phyloP scores from a whole-genome alignment of 2,888 invertebrate genomes.

The Salpingus planirostris region DNA sequence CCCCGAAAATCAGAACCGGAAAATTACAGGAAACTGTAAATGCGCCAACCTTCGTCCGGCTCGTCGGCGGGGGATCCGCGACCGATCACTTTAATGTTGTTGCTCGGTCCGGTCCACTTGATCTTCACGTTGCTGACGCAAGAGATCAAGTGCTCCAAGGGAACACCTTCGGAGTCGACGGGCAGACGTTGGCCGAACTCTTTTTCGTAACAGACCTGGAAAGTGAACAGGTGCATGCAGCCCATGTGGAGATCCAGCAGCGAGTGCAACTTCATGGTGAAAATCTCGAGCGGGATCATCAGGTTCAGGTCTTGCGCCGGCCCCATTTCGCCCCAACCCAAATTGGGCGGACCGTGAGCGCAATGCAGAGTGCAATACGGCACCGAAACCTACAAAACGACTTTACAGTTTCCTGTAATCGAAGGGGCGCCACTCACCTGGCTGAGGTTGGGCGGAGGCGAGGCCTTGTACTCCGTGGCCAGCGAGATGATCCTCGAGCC shows the following conservation, averaged over 20 bases:
- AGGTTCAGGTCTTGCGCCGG: slow-evolving; percentile 55
- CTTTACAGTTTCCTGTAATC: neutral
- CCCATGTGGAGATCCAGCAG: slow-evolving; percentile 69
- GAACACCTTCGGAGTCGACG: slow-evolving; percentile 66
- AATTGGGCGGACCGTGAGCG: slow-evolving; percentile 46
- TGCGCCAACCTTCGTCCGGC: slow-evolving; percentile 20
- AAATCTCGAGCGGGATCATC: slow-evolving; percentile 55
- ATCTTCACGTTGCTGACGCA: slow-evolving; percentile 62
- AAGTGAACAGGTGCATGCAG: slow-evolving; percentile 67
- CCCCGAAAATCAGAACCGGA: slow-evolving; percentile 3
- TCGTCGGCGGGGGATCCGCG: slow-evolving; percentile 22
- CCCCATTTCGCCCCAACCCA: slow-evolving; percentile 63
- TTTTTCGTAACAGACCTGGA: slow-evolving; percentile 72
- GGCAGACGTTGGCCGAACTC: slow-evolving; percentile 55
- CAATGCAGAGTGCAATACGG: slow-evolving; percentile 62
- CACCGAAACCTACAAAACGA: slow-evolving; percentile 30
- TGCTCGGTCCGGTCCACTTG: slow-evolving; percentile 40
- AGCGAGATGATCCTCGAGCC: slow-evolving; percentile 64
- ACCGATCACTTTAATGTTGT: slow-evolving; percentile 35
- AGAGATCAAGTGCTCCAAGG: slow-evolving; percentile 82
- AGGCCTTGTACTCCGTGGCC: slow-evolving; percentile 48
- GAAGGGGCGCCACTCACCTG: slow-evolving; percentile 18
- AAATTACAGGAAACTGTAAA: no score
- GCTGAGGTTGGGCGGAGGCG: slow-evolving; percentile 43
- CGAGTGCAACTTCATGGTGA: slow-evolving; percentile 56